These are phyloP conservation scores for Diarsia dahlii DNA, from an alignment of 2,888 invertebrate genomes.

Conservation along the genomic window DNA sequence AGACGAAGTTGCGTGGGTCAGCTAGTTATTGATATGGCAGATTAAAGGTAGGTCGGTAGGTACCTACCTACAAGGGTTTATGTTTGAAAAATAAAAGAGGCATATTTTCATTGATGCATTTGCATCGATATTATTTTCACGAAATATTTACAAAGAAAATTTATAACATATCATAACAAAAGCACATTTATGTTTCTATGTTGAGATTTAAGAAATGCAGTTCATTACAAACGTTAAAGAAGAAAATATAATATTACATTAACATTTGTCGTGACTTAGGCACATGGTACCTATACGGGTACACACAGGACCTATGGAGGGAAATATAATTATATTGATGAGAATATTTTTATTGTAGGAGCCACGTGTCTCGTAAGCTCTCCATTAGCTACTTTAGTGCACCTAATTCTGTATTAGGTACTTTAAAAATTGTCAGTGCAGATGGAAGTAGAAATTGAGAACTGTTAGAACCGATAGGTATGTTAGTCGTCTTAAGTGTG, in stretches of 20 bases:
- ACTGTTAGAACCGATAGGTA: neutral
- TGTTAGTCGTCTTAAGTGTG: conserved; percentile 30
- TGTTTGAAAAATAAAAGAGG: conserved; percentile 61
- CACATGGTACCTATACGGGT: conserved; percentile 43
- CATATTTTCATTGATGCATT: conserved; percentile 79
- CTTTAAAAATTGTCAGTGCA: conserved; percentile 7
- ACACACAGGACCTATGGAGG: conserved; percentile 61
- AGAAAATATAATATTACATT: conserved; percentile 57
- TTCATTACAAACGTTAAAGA: conserved; percentile 69
- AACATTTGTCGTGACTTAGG: conserved; percentile 54
- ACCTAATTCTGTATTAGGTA: conserved; percentile 4
- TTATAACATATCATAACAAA: conserved; percentile 85
- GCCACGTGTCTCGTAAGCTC: conserved; percentile 11
- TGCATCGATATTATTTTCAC: conserved; percentile 85
- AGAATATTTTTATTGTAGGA: conserved; percentile 17
- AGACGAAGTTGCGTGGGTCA: too few relatives aligned
- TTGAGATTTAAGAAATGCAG: conserved; percentile 85
- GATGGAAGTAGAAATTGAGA: neutral
- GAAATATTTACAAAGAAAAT: conserved; percentile 89
- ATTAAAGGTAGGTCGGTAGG: too few relatives aligned
- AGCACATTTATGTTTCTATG: conserved; percentile 83
- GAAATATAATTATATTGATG: conserved; percentile 28
- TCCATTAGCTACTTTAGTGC: neutral
- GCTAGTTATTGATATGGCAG: too few relatives aligned
- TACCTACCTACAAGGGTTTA: neutral